A percentile compares a stretch with the other conserved stretches of the same genome.
Evolutionary conservation across 2,797 vertebrate genomes (phyloP).

Genomic region (Clarias laeviceps): DNA sequence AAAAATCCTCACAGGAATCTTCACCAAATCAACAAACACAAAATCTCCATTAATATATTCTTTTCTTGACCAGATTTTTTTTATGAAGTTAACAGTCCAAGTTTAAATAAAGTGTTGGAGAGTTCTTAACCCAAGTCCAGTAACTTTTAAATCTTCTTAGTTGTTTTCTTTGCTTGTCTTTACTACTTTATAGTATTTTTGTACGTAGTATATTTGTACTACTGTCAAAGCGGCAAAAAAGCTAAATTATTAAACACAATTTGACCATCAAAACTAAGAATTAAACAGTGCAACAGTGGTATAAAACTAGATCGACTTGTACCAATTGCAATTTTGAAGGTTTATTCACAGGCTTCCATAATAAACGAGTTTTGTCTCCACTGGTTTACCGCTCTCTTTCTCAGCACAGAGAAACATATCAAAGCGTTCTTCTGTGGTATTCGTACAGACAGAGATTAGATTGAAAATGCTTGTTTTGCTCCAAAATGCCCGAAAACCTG

Average conservation of each 20-base stretch:
- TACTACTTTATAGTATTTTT: too few relatives aligned
- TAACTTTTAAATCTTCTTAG: too few relatives aligned
- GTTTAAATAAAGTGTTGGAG: too few relatives aligned
- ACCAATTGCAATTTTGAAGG: neutral
- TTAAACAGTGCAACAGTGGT: neutral
- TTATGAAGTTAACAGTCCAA: neutral
- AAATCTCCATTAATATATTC: neutral
- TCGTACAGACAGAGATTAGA: constrained; percentile 5
- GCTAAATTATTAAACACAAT: neutral
- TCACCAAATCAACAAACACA: neutral
- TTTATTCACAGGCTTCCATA: neutral
- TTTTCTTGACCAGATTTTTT: neutral
- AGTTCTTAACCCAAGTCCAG: too few relatives aligned
- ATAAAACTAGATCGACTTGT: neutral
- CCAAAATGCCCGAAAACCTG: constrained; percentile 4
- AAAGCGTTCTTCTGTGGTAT: neutral
- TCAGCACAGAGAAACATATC: neutral
- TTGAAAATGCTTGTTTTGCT: neutral
- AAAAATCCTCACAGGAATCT: neutral
- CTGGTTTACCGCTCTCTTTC: neutral
- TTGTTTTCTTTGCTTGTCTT: too few relatives aligned
- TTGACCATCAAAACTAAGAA: neutral
- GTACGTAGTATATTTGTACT: neutral
- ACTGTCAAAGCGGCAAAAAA: neutral
- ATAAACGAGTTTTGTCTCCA: neutral